Base-by-base conservation (phyloP, 1,140 invertebrate genomes). In the Tetramorium alpestre region DNA sequence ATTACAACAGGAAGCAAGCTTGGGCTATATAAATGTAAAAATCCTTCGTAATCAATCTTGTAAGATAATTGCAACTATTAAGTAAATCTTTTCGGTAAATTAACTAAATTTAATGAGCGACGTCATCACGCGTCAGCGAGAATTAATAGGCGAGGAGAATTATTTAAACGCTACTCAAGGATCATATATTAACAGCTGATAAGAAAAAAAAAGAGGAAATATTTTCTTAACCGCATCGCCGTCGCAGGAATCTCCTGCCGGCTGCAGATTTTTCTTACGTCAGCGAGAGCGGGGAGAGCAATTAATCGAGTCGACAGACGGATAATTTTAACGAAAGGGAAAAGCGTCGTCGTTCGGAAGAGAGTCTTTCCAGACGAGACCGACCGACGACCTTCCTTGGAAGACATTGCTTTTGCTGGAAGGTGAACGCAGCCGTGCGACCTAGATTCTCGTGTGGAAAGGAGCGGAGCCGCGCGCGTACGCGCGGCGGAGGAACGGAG, bases 371-470 rank as follows among this genome's bases (percentile, higher is more conserved):
- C 85, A 91, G 90, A 91, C 90, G 81, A 87, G 62, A 56, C 33
- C 72, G 56, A 60, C 22, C 87, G 87, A 91, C 91, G 93, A 94
- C 93, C 93, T 94, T 94, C 93, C 91, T 85, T 88, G 90, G 88
- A 93, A 94, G 92, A 93, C 93, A 94, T 93, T 94, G 93, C 91
- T 88, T 87, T 88, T 87, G 88, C 70, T 92, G 88, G 92, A 94
- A 94, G 93, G 93, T 93, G 93, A 94, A 92, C 92, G 93, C 91
- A 94, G 92, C 93, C 92, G 93, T 93, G 92, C 92, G 93, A 93
- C 93, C 94, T 92, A 94, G 91, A 93, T 94, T 94, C 92, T 87
- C 88, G 51, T 89, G 58, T 91, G 87, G 80, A 84, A 64, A 88
- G 49, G 33, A 76, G 41, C 56, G 80, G 22, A 75, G 64, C 56